Base-by-base conservation (phyloP, 2,888 invertebrate genomes). In the Rhamphomyia laevipes region DNA sequence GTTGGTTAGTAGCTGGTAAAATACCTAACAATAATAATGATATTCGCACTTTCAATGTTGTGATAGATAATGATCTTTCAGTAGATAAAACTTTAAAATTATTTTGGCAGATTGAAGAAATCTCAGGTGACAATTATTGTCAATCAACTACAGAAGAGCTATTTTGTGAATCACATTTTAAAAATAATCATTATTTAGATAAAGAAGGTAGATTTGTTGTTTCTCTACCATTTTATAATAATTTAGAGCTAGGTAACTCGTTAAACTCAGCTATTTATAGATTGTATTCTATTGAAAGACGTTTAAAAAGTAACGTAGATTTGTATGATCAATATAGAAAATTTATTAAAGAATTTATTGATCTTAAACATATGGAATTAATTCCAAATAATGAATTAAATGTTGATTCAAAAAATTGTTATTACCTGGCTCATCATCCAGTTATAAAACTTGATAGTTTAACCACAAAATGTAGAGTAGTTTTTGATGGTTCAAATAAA, bases 401-500 rank as follows among this genome's bases (percentile, higher is more conserved):
- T 12, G 5, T 38, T 38, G 10, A 23, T 41, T 10, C 13, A 3
- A 18, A 41, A 41, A 10, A 21, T 6, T 21, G 12, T 23, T 41
- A 21, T 21, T 41, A 21, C 23, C 23, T 41, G 10, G 23, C 23
- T 7, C 42, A 27, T 15, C 42, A 43, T 43, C 9, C 23, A n/a
- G 42, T 43, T 27, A 16, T 27, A n/a, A 43, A 43, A 27, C 27
- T 15, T 6, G 42, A 43, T 15, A 21, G 23, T 9, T 43, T 21
- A 27, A 21, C 42, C 2, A 43, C 47, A 12, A 38, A 50, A 23
- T 33, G 30, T 15, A 10, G 51, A 12, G 47, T 45, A 12, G 51
- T 51, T 11, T 51, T 51, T 27, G 47, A 51, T 35, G 48, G 40
- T 1, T 44, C 50, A 11, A 12, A 12, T 11, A 46, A 21, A 16